Evolutionary conservation across 2,888 invertebrate species (phyloP), one percentile per base, ranked within the genome.

Genomic region (Pseudococcus longispinus): DNA sequence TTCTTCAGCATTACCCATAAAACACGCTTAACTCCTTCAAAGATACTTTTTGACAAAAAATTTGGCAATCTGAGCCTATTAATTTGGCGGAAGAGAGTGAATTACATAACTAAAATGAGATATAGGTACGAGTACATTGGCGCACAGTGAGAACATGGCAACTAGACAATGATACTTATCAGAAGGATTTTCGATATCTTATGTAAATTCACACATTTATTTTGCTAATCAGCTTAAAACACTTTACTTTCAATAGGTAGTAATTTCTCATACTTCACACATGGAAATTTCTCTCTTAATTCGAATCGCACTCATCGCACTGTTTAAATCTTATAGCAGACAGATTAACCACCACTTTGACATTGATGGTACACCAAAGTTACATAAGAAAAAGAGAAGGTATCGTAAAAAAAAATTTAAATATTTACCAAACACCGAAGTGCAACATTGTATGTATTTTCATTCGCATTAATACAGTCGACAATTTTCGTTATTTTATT

Each of bases 201-300:
- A 32, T 70, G 70, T 70, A 70, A 70, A 70, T 70, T 70, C 70
- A 32, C 70, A 26, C 29, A 29, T 70, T 29, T 65, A 60, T 60
- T 60, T 20, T 5, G 6, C 29, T 70, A 70, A 70, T 70, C 70
- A 70, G 70, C 70, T 70, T 70, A 32, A 70, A 70, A 70, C 70
- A 32, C 29, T 70, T 70, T 70, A 70, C 70, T 70, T 60, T 60
- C 74, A 74, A 37, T 37, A 74, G 29, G 32, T 74, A 74, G 60
- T 60, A 60, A 60, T 3, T 60, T 20, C 23, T 29, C 8, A 13
- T 18, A 74, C 32, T 32, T 32, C 74, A 74, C 74, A 37, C 32
- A 74, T 32, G 32, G 5, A 29, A 15, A 37, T 74, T 37, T n/a
- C 18, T 74, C 29, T 74, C 32, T 74, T 37, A 37, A 37, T 37